phyloP scores from a whole-genome alignment of 2,113 vertebrate genomes.

The Dendropsophus ebraccatus region DNA sequence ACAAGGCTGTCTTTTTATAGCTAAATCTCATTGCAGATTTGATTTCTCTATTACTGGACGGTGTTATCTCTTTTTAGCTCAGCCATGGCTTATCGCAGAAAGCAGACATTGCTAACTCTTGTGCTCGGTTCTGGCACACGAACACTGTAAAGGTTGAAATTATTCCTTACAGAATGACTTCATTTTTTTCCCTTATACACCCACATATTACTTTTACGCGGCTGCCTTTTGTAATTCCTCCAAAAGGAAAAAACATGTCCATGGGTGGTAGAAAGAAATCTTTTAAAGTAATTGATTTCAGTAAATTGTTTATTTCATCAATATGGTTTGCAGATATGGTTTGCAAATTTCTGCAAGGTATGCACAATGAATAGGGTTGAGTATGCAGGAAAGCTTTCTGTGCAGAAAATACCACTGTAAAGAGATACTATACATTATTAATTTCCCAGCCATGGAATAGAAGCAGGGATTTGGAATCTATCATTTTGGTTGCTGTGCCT shows the following conservation, averaged over 20 bases:
- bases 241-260: constrained; percentile 15
- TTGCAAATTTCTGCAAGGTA: constrained; percentile 16
- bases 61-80: constrained; percentile 42
- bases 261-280: constrained; percentile 35
- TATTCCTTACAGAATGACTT: constrained; percentile 23
- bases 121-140: constrained; percentile 43
- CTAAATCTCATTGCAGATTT: constrained; percentile 44
- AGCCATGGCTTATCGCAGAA: constrained; percentile 36
- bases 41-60: constrained; percentile 42
- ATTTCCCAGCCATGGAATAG: no score
- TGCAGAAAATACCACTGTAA: background rate
- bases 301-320: constrained; percentile 1
- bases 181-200: constrained; percentile 20
- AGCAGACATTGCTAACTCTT: constrained; percentile 50
- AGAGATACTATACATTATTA: background rate
- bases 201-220: constrained; percentile 24
- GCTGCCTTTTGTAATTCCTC: constrained; percentile 19
- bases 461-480: no score
- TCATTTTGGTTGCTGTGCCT: no score
- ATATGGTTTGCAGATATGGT: background rate
- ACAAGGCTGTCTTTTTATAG: constrained; percentile 37
- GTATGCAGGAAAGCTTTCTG: background rate
- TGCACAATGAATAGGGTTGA: background rate
- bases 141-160: constrained; percentile 48
- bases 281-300: constrained; percentile 37